These are phyloP conservation scores for Ormyrus rosae DNA, from an alignment of 2,888 invertebrate species.

Conservation along the genomic window DNA sequence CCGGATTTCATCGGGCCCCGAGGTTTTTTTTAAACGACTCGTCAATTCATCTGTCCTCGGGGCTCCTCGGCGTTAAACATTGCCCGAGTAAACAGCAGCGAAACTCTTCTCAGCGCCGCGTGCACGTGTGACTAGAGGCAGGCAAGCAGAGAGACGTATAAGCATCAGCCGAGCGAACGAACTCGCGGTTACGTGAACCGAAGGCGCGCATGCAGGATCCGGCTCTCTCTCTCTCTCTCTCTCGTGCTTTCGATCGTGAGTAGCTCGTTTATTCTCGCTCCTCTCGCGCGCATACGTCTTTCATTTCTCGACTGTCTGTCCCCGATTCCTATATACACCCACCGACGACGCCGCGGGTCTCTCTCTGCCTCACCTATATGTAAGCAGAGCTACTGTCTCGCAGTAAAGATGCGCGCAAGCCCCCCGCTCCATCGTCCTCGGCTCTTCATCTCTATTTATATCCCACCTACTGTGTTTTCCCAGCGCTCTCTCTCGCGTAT, in stretches of 20 bases:
- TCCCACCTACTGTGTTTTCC: neutral
- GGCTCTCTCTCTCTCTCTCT: no score
- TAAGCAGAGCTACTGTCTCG: no score
- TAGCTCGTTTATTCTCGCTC: neutral
- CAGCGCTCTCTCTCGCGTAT: neutral
- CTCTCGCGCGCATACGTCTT: neutral
- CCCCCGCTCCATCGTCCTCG: neutral
- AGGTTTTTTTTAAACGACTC: neutral
- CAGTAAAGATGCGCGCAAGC: no score
- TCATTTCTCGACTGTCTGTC: constrained; percentile 31
- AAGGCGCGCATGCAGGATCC: neutral
- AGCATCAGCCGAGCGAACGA: neutral
- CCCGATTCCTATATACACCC: neutral
- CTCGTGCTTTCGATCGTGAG: constrained; percentile 25
- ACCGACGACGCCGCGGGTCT: neutral
- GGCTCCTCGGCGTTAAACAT: neutral
- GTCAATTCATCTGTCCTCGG: constrained; percentile 4
- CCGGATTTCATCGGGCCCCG: neutral
- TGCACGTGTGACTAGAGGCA: neutral
- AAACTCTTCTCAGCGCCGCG: constrained; percentile 25
- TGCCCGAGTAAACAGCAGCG: constrained; percentile 9
- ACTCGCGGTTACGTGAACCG: constrained; percentile 11
- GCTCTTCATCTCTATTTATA: no score
- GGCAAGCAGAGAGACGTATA: neutral
- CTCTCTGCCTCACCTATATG: neutral